Base-by-base conservation (phyloP, 2,888 invertebrate genomes). In the Leucania comma region DNA sequence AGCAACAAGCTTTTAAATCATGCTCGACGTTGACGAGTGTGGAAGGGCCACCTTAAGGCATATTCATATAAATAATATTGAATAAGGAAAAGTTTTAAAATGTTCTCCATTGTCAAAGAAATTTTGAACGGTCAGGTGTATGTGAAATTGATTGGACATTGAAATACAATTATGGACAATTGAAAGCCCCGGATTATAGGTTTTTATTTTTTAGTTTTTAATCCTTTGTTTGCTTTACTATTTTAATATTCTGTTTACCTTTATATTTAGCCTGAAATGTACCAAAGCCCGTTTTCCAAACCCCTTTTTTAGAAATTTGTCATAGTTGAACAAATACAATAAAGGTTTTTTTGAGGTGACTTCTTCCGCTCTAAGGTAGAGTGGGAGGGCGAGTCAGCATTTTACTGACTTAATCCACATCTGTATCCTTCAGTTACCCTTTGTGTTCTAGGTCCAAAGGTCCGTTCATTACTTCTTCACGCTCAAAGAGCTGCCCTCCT, bases 21-120 rank as follows among this genome's bases (percentile, higher is more conserved):
- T n/a, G n/a, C n/a, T n/a, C n/a, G n/a, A n/a, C n/a, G n/a, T n/a
- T n/a, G n/a, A n/a, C n/a, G n/a, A n/a, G n/a, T n/a, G n/a, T n/a
- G n/a, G n/a, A n/a, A n/a, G n/a, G n/a, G n/a, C n/a, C n/a, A n/a
- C n/a, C n/a, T n/a, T n/a, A n/a, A n/a, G n/a, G n/a, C n/a, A n/a
- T n/a, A 64, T 61, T 61, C 46, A 54, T 9, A 29, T 53, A 46
- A 29, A 59, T 38, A 50, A 32, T 54, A 54, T 62, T 32, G 0
- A 26, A 66, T 20, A 22, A 42, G 24, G 9, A 42, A 54, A n/a
- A 3, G 29, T 48, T 48, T 48, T 24, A 12, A 5, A 24, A 22
- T 17, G 6, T 22, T 38, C 10, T 3, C 17, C 22, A 0, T 38
- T 51, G 8, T 38, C 1, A 35, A 26, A 50, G 8, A 8, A n/a